Conservation (phyloP, 2,797 vertebrate species). For the Acipenser transmontanus region DNA sequence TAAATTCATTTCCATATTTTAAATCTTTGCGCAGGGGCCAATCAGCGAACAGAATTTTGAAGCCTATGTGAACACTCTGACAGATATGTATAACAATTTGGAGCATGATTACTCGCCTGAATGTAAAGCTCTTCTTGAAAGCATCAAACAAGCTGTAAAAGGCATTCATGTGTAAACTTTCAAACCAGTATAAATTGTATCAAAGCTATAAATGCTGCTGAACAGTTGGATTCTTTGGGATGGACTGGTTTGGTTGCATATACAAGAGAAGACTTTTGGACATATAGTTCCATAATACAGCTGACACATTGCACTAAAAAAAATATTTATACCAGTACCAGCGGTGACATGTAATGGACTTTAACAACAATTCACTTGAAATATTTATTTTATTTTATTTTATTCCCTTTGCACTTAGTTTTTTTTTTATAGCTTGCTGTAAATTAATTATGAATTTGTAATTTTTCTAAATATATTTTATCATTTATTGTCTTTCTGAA, state of each 20-base stretch:
- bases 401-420: conserved; percentile 89
- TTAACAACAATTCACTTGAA: conserved; percentile 79
- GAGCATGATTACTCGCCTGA: conserved; percentile 95
- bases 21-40: conserved; percentile 72
- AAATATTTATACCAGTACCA: conserved; percentile 61
- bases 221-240: conserved; percentile 53
- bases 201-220: conserved; percentile 58
- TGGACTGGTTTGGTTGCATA: conserved; percentile 56
- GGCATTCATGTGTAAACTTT: conserved; percentile 89
- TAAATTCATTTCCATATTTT: conserved; percentile 27
- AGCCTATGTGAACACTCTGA: conserved; percentile 98
- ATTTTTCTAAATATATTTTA: conserved; percentile 58
- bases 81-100: conserved; percentile 98
- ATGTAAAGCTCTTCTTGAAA: conserved; percentile 98
- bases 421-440: conserved; percentile 68
- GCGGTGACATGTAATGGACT: conserved; percentile 70
- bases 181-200: conserved; percentile 50
- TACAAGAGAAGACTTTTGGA: conserved; percentile 58
- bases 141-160: conserved; percentile 98
- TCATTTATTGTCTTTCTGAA: conserved; percentile 62
- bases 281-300: conserved; percentile 68
- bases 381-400: conserved; percentile 77
- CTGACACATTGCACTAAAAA: conserved; percentile 85
- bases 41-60: conserved; percentile 99
- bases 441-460: conserved; percentile 65